phyloP scores from a whole-genome alignment of 2,797 vertebrate species.

The Tamandua tetradactyla region DNA sequence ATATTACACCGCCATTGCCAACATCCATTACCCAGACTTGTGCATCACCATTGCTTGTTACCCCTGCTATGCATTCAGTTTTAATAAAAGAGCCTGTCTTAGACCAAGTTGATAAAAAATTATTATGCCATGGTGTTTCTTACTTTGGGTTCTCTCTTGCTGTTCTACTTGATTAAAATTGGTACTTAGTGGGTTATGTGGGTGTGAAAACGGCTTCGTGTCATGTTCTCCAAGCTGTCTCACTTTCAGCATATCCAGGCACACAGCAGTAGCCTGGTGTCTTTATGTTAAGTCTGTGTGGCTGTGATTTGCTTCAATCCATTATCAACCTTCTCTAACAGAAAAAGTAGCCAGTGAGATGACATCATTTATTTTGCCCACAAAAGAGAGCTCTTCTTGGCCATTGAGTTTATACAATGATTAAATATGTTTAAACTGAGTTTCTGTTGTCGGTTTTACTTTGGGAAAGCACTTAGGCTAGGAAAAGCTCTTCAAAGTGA shows the following conservation, averaged over 20 bases:
- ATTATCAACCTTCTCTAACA: conserved; percentile 39
- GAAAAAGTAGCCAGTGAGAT: conserved; percentile 43
- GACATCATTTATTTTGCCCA: conserved; percentile 8
- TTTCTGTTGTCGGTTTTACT: conserved; percentile 14
- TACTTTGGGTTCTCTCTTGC: conserved; percentile 29
- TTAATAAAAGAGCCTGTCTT: neutral
- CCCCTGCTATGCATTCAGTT: neutral
- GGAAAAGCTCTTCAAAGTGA: neutral
- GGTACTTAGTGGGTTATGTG: conserved; percentile 9
- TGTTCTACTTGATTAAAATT: conserved; percentile 44
- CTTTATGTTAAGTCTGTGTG: conserved; percentile 42
- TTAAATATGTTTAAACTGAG: conserved; percentile 58
- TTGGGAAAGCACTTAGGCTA: conserved; percentile 10
- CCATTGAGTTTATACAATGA: neutral
- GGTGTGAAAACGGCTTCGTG: conserved; percentile 40
- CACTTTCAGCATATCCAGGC: neutral
- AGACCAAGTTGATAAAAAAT: neutral
- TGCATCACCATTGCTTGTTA: neutral
- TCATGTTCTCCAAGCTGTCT: conserved; percentile 20
- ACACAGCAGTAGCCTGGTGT: neutral
- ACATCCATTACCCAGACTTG: too few species aligned
- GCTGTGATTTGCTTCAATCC: conserved; percentile 67
- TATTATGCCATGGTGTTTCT: neutral
- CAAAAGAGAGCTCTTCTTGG: conserved; percentile 44
- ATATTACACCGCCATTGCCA: too few species aligned